These are phyloP conservation scores for Rhinopomastus cyanomelas DNA, from an alignment of 2,113 vertebrate genomes.

Conservation along the genomic window DNA sequence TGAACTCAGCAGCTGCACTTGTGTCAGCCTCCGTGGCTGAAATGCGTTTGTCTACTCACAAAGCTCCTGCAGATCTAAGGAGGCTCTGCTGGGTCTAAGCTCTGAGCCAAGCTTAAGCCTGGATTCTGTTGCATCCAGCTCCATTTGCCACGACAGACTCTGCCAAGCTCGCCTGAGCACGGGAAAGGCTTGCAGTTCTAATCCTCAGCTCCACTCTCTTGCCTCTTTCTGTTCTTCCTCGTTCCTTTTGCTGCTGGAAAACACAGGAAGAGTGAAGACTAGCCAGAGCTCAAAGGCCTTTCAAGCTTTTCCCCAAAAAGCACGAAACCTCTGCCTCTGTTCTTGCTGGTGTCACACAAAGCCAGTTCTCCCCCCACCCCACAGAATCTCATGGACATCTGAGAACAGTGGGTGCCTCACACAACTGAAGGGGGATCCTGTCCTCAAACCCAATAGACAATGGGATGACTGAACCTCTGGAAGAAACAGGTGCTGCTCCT, in stretches of 20 bases:
- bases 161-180: conserved; percentile 7
- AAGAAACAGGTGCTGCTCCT: conserved; percentile 43
- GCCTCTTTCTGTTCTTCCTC: not conserved
- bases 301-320: conserved; percentile 9
- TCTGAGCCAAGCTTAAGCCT: conserved; percentile 14
- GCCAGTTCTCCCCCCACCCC: not conserved
- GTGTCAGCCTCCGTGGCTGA: not conserved
- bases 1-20: not conserved
- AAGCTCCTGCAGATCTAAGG: not conserved
- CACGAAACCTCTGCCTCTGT: not conserved
- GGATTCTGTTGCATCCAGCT: not conserved
- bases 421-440: not conserved
- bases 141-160: not conserved
- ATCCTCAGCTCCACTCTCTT: not conserved
- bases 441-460: not conserved
- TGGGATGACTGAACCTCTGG: conserved; percentile 47
- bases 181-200: not conserved
- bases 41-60: not conserved
- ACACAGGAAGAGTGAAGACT: not conserved
- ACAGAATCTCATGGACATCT: not conserved
- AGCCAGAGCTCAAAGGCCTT: conserved; percentile 40
- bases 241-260: not conserved
- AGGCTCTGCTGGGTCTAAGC: conserved; percentile 20
- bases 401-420: not conserved
- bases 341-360: not conserved